Base-by-base conservation (phyloP, 2,113 vertebrate genomes). In the Mastomys coucha region DNA sequence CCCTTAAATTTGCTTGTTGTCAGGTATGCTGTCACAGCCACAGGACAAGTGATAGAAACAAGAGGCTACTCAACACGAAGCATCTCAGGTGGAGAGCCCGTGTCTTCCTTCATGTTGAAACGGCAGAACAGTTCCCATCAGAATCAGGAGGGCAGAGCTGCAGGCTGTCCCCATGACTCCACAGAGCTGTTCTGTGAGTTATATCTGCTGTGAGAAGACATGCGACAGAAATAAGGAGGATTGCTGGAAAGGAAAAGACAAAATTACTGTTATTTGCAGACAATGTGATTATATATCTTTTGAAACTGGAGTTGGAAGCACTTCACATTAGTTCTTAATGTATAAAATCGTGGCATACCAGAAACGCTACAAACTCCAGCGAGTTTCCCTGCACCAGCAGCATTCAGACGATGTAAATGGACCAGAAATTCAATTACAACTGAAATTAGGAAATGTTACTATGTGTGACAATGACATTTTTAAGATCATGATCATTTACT, bases 241-340 rank as follows among this genome's bases (percentile, higher is more conserved):
- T 75, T 91, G 73, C 45, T 80, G 31, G 88, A 86, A 96, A 96
- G 56, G 49, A 93, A 95, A 26, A 88, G 51, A 90, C n/a, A 96
- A 95, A 89, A 90, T 92, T 85, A 92, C 88, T 85, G 78, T 91
- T 95, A 91, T 89, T 76, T 96, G 28, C 36, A 90, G 90, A 84
- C 49, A 94, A 67, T 84, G 89, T 91, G 75, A 95, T 88, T 95
- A 91, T 72, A n/a, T 60, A 69, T 80, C 65, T 92, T 91, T 96
- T 2, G 84, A 92, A 91, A 91, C 88, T 39, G 67, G 26, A 96
- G 58, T n/a, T 69, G 67, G 94, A 93, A 89, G 26, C 33, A 77
- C 80, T 90, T 88, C 75, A 91, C 22, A 81, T 63, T 60, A 91
- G 94, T 80, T 96, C 33, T 39, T 84, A 94, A 39, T 84, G 91